A percentile compares a stretch with the other conserved stretches of the same genome.
Conservation (phyloP, 2,797 vertebrate species). For the Crossoptilon crossoptilon region DNA sequence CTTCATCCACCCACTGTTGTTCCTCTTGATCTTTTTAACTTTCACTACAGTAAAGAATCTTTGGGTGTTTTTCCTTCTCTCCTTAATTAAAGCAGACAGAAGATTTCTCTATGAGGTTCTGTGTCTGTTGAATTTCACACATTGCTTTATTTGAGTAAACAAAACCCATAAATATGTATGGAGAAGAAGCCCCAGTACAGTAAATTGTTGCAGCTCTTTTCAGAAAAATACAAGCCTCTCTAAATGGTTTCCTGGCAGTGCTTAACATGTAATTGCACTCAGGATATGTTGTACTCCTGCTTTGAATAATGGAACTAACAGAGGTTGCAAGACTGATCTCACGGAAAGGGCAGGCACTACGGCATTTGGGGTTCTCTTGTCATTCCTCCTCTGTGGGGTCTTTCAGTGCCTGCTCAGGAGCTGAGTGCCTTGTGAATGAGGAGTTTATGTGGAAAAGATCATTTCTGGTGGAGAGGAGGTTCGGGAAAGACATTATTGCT, state of each 20-base stretch:
- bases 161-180: conserved; percentile 30
- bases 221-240: not conserved
- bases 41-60: not conserved
- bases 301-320: not conserved
- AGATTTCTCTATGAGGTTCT: conserved; percentile 46
- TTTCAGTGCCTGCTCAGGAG: not conserved
- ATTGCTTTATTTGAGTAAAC: conserved; percentile 53
- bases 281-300: not conserved
- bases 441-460: not conserved
- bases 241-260: not conserved
- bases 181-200: not conserved
- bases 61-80: conserved; percentile 21
- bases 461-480: not conserved
- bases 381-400: not conserved
- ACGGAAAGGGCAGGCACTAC: not conserved
- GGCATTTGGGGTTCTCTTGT: not conserved
- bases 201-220: conserved; percentile 35
- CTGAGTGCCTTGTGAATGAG: not conserved
- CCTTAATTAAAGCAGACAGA: conserved; percentile 43
- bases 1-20: not conserved
- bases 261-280: not conserved
- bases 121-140: conserved; percentile 67
- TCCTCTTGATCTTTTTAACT: conserved; percentile 38
- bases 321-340: not conserved
- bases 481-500: too few species aligned